These are phyloP conservation scores for Carabus problematicus DNA, from an alignment of 2,888 invertebrate species.

Conservation along the genomic window DNA sequence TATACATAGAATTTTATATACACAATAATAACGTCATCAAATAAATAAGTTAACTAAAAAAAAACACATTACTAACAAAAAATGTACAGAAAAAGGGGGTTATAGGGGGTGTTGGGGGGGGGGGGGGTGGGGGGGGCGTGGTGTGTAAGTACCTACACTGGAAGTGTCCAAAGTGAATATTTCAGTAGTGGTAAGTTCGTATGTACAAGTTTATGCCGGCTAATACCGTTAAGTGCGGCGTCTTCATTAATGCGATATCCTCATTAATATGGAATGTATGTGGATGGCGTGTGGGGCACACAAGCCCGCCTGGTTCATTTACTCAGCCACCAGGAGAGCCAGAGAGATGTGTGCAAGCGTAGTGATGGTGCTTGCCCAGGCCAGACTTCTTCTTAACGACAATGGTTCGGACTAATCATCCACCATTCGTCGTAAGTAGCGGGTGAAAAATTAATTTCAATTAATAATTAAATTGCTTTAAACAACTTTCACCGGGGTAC, in stretches of 20 bases:
- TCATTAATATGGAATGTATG: slow-evolving; percentile 41
- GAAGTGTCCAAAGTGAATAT: slow-evolving; percentile 23
- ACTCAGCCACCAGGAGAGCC: neutral
- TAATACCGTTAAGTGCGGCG: slow-evolving; percentile 37
- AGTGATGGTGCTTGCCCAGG: neutral
- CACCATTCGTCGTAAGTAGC: neutral
- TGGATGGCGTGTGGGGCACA: neutral
- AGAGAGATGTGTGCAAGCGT: neutral
- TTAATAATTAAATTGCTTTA: slow-evolving; percentile 21
- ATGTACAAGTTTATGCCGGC: slow-evolving; percentile 35
- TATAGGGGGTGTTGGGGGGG: too few species aligned
- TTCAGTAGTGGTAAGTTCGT: slow-evolving; percentile 15
- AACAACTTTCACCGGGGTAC: slow-evolving; percentile 5
- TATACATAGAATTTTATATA: slow-evolving; percentile 40
- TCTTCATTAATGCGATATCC: slow-evolving; percentile 38
- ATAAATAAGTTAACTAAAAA: slow-evolving; percentile 32
- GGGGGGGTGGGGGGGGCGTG: neutral
- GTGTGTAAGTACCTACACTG: slow-evolving; percentile 13
- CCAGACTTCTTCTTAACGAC: slow-evolving; percentile 9
- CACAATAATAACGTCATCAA: slow-evolving; percentile 41
- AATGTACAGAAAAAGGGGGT: too few species aligned
- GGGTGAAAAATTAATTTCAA: slow-evolving; percentile 36
- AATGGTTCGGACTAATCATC: slow-evolving; percentile 16
- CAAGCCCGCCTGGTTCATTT: neutral
- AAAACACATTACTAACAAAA: slow-evolving; percentile 38